phyloP scores from a whole-genome alignment of 2,888 invertebrate genomes.

The Tiliacea aurago region DNA sequence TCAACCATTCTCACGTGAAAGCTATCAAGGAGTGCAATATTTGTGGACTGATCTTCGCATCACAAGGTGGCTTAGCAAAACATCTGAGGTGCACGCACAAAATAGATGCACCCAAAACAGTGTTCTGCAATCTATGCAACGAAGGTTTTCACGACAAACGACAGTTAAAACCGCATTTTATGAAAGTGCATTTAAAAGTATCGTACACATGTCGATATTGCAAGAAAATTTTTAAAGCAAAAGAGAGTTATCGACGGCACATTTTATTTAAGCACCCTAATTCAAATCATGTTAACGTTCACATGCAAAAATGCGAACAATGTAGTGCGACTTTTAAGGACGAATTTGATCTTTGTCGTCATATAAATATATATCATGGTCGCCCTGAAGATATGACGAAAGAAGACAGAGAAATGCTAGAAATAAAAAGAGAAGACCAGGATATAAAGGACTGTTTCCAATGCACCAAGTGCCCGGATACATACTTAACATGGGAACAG shows the following conservation, averaged over 20 bases:
- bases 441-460: conserved; percentile 78
- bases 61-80: conserved; percentile 82
- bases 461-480: conserved; percentile 83
- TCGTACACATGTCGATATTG: conserved; percentile 83
- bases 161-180: conserved; percentile 82
- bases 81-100: conserved; percentile 85
- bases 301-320: conserved; percentile 80
- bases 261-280: conserved; percentile 80
- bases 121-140: conserved; percentile 83
- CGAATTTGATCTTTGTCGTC: conserved; percentile 83
- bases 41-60: conserved; percentile 84
- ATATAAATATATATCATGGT: conserved; percentile 78
- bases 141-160: conserved; percentile 84
- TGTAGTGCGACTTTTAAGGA: conserved; percentile 81
- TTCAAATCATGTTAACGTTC: conserved; percentile 52
- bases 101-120: conserved; percentile 79
- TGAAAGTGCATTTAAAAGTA: conserved; percentile 84
- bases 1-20: conserved; percentile 83
- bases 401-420: conserved; percentile 52
- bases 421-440: conserved; percentile 78
- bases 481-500: conserved; percentile 77
- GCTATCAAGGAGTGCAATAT: conserved; percentile 81
- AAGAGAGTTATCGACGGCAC: conserved; percentile 84
- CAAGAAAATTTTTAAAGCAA: conserved; percentile 82
- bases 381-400: conserved; percentile 46